A percentile compares a stretch with the other conserved stretches of the same genome.
These are phyloP conservation scores for Cyrtodaria siliqua DNA, from an alignment of 2,888 invertebrate species.

Conservation along the genomic window DNA sequence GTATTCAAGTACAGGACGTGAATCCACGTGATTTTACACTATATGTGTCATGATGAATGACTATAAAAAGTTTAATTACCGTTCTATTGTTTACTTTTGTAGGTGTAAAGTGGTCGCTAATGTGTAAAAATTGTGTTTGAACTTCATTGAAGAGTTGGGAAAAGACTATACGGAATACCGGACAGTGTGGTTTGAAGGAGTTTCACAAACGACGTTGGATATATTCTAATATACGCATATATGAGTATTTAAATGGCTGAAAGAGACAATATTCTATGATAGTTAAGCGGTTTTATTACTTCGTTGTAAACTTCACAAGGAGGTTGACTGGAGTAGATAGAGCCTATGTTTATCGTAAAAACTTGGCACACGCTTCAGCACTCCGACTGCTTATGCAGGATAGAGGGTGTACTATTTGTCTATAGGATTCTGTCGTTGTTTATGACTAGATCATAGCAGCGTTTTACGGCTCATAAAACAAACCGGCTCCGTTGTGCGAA, in stretches of 20 bases:
- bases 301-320: slow-evolving; percentile 9
- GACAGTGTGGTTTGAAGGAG: background rate
- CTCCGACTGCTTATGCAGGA: too few relatives aligned
- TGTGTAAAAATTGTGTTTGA: too few relatives aligned
- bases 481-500: slow-evolving; percentile 20
- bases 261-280: too few relatives aligned
- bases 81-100: slow-evolving; percentile 13
- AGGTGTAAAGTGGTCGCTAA: too few relatives aligned
- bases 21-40: slow-evolving; percentile 1
- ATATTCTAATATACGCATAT: too few relatives aligned
- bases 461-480: slow-evolving; percentile 31
- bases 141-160: background rate
- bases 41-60: background rate
- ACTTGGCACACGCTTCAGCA: too few relatives aligned
- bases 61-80: slow-evolving; percentile 12
- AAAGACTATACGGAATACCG: background rate
- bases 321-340: background rate
- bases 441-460: slow-evolving; percentile 10
- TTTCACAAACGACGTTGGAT: background rate
- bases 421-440: slow-evolving; percentile 18
- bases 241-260: too few relatives aligned
- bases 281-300: slow-evolving; percentile 6
- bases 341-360: too few relatives aligned
- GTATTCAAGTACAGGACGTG: slow-evolving; percentile 8
- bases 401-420: too few relatives aligned